Evolutionary conservation across 2,888 invertebrate species (phyloP), one percentile per base, ranked within the genome.

Genomic region (Aricia artaxerxes): DNA sequence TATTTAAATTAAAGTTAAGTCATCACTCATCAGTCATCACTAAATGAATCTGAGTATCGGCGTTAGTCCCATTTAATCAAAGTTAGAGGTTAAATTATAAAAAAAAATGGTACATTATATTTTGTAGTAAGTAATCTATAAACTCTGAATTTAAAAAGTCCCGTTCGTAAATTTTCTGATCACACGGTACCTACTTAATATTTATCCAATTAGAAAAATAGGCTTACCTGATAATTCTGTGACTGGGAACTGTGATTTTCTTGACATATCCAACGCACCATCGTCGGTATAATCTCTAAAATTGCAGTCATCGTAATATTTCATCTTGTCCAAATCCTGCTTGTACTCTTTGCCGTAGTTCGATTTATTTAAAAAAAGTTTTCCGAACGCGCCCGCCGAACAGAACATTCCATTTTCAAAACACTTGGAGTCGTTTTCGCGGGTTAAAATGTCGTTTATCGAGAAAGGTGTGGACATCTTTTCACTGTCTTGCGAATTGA

Each of bases 371-470:
- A 91, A 85, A 87, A 89, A 92, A 83, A 87, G 88, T 86, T 91
- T 92, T 90, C 87, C 91, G 89, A 91, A 92, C 87, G 90, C 93
- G 87, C 85, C 85, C 78, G 83, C 87, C 80, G 87, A 85, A 83
- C 89, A 87, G 84, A 90, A 92, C 88, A 88, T 90, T 88, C 88
- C 89, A 88, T 90, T 90, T 86, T 92, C 92, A 87, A 92, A 91
- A 84, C 89, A 93, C 87, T 90, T 94, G 82, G 88, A 87, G 81
- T 93, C 94, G 78, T 92, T 93, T 86, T 94, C 95, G 82, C 92
- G 94, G n/a, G 96, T 96, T 85, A 97, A 89, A 87, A 97, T 97
- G 85, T 97, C 97, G 84, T 97, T 96, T 79, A 97, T 97, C 11
- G 96, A 97, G 89, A 97, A 97, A 60, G 97, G 97, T 11, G 97